Conservation (phyloP, 2,797 vertebrate genomes). For the Neoniphon sammara region DNA sequence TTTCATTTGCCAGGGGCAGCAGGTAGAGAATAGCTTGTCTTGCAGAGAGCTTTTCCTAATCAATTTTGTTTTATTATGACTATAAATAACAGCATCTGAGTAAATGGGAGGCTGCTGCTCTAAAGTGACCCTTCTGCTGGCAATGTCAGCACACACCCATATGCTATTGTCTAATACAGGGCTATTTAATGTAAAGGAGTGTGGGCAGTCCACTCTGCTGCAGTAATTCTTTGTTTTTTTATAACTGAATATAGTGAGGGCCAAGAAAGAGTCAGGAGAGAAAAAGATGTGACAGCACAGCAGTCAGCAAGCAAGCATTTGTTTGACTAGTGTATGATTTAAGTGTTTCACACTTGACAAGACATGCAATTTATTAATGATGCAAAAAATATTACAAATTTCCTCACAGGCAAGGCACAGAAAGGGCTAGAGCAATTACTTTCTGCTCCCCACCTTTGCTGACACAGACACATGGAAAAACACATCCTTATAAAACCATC, state of each 20-base stretch:
- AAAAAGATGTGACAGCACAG: constrained; percentile 35
- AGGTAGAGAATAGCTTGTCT: not conserved
- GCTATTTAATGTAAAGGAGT: constrained; percentile 39
- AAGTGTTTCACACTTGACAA: constrained; percentile 54
- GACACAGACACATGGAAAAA: constrained; percentile 59
- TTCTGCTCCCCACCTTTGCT: constrained; percentile 59
- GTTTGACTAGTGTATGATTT: constrained; percentile 57
- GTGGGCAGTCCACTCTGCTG: constrained; percentile 41
- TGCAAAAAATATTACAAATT: constrained; percentile 33
- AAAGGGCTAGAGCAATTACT: constrained; percentile 58
- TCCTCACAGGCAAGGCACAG: constrained; percentile 41
- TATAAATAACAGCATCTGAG: constrained; percentile 27
- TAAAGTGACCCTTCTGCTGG: not conserved
- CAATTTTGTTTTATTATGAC: constrained; percentile 17
- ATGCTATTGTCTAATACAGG: not conserved
- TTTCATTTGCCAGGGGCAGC: not conserved
- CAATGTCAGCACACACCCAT: too few species aligned
- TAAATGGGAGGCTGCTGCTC: constrained; percentile 1
- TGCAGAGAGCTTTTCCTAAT: constrained; percentile 15
- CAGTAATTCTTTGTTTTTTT: constrained; percentile 27
- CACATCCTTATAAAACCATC: constrained; percentile 61
- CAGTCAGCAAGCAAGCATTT: constrained; percentile 8
- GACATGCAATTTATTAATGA: constrained; percentile 52
- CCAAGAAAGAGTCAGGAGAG: constrained; percentile 11
- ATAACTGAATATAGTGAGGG: constrained; percentile 15